Conservation (phyloP, 2,888 invertebrate species). For the Zygogramma bicolorata region DNA sequence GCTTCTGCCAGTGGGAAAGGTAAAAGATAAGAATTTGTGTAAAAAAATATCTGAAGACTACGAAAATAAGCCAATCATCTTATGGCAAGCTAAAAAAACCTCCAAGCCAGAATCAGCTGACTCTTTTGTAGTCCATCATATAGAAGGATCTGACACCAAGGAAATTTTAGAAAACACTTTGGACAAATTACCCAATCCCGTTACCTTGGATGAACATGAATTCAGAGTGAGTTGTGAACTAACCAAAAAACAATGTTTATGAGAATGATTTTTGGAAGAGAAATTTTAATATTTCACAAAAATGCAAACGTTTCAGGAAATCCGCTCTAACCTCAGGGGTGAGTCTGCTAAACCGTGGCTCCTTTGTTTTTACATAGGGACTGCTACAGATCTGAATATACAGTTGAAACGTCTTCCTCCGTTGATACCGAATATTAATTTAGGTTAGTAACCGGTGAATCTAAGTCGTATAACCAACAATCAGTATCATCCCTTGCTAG, state of each 20-base stretch:
- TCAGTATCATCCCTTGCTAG: no score
- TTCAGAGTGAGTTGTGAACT: conserved; percentile 75
- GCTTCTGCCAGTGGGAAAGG: conserved; percentile 70
- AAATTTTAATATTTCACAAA: no score
- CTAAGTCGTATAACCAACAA: no score
- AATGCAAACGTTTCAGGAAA: conserved; percentile 43
- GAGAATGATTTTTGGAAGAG: no score
- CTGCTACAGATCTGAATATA: conserved; percentile 68
- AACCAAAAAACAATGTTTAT: no score
- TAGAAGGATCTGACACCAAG: conserved; percentile 66
- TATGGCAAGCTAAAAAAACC: conserved; percentile 59
- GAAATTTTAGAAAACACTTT: conserved; percentile 73
- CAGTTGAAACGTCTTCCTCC: conserved; percentile 75
- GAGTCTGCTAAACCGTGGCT: conserved; percentile 67
- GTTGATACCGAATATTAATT: conserved; percentile 69
- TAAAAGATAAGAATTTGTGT: conserved; percentile 66
- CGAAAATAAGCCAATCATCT: conserved; percentile 56
- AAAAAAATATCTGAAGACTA: conserved; percentile 63
- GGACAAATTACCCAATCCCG: conserved; percentile 72
- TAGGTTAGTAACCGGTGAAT: conserved; percentile 62
- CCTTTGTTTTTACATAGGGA: conserved; percentile 70
- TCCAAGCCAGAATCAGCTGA: conserved; percentile 34
- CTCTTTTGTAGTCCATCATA: conserved; percentile 46
- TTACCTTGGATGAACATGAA: conserved; percentile 70
- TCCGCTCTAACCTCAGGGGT: conserved; percentile 45